These are phyloP conservation scores for Mionectes olivaceus DNA, from an alignment of 2,797 vertebrate genomes.

Conservation along the genomic window DNA sequence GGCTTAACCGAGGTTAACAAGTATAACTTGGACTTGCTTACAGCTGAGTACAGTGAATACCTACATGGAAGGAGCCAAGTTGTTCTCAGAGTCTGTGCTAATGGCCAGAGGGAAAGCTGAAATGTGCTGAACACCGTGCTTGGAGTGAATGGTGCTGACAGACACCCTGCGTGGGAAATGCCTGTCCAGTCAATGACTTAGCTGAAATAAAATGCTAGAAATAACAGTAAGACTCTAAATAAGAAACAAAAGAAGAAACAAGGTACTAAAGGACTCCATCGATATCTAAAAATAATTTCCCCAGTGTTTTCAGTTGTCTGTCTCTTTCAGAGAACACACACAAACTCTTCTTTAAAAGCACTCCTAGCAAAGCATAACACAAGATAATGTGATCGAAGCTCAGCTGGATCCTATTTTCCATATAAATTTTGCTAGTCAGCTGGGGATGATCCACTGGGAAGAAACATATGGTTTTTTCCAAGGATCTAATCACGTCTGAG, in stretches of 20 bases:
- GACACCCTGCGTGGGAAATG: fast-evolving
- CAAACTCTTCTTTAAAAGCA: constrained; percentile 20
- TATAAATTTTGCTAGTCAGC: constrained; percentile 42
- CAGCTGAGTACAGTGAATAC: not conserved
- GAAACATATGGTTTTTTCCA: constrained; percentile 46
- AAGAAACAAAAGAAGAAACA: constrained; percentile 3
- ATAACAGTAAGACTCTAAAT: not conserved
- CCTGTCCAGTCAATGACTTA: not conserved
- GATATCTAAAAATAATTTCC: not conserved
- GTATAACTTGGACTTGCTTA: not conserved
- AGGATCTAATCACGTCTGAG: constrained; percentile 43
- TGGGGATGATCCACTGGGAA: constrained; percentile 15
- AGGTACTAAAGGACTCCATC: not conserved
- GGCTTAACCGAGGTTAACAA: not conserved
- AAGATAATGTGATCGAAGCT: constrained; percentile 37
- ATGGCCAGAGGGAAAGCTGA: not conserved
- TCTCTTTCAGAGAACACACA: constrained; percentile 30
- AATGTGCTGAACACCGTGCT: not conserved
- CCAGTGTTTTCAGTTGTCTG: constrained; percentile 21
- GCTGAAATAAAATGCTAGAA: not conserved
- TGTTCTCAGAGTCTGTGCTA: not conserved
- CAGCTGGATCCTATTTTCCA: constrained; percentile 66
- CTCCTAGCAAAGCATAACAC: constrained; percentile 47
- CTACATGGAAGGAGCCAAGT: fast-evolving
- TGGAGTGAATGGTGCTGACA: fast-evolving